Conservation (phyloP, 2,888 invertebrate species). For the Epicampocera succincta region DNA sequence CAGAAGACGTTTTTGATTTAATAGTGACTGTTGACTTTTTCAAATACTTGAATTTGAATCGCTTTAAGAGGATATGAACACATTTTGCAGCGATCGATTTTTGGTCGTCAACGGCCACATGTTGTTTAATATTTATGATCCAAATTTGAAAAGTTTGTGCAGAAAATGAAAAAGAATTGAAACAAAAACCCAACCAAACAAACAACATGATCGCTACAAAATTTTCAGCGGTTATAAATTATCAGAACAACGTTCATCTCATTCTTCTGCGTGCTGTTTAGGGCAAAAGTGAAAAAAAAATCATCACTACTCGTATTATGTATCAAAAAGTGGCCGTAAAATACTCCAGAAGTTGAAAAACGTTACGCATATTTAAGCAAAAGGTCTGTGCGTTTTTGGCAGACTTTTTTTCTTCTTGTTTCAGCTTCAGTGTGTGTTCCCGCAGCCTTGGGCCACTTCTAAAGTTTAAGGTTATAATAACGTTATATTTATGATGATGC, state of each 20-base stretch:
- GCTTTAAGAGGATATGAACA: conserved; percentile 27
- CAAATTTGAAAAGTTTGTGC: conserved; percentile 38
- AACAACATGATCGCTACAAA: conserved; percentile 38
- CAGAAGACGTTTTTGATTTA: conserved; percentile 38
- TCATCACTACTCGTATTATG: conserved; percentile 47
- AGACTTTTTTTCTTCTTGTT: conserved; percentile 13
- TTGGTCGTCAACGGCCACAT: conserved; percentile 45
- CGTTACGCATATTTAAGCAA: conserved; percentile 50
- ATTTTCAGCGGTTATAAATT: conserved; percentile 59
- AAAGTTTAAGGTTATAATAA: conserved; percentile 34
- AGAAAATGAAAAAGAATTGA: conserved; percentile 18
- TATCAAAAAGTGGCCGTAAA: conserved; percentile 38
- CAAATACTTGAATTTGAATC: conserved; percentile 24
- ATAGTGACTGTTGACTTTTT: conserved; percentile 25
- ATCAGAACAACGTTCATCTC: conserved; percentile 39
- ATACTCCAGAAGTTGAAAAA: conserved; percentile 38
- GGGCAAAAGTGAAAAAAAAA: conserved; percentile 10
- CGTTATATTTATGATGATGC: conserved; percentile 60
- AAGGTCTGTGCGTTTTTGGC: conserved; percentile 5
- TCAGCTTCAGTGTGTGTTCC: background rate
- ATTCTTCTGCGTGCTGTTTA: conserved; percentile 54
- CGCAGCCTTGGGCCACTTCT: conserved; percentile 5
- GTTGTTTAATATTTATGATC: conserved; percentile 63
- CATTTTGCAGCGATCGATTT: conserved; percentile 37
- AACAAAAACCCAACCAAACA: conserved; percentile 10